Evolutionary conservation across 2,797 vertebrate species (phyloP), one percentile per base, ranked within the genome.

Genomic region (Esox lucius): DNA sequence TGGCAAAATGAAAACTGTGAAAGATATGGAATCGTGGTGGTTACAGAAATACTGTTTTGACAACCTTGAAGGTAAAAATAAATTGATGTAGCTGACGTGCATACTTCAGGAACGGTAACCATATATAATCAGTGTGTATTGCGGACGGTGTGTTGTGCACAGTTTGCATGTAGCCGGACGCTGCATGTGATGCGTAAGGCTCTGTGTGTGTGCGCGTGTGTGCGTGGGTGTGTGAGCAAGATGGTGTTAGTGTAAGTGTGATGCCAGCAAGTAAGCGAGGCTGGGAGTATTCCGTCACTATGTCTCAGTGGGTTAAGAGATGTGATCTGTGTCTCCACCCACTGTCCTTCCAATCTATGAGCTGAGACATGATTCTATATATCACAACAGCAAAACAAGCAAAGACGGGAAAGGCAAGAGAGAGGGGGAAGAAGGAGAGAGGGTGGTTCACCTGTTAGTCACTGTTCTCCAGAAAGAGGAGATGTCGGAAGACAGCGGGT

Each of bases 61-160:
- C 73, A 73, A 77, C 5, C 42, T 17, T n/a, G 70, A 61, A 33
- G 51, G 13, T 62, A 26, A 26, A 61, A 62, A 62, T 26, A 56
- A 56, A 51, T 28, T 56, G 26, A 74, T 71, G 11, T 49, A 28
- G 61, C 49, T 71, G 51, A 71, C 46, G 66, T 71, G 49, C 48
- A 64, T 39, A 72, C 72, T 31, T 51, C 61, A 72, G 39, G 78
- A 71, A 71, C 75, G 24, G 67, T 31, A 31, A 31, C 28, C 28
- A 31, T 35, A 66, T 61, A 61, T 81, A 76, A 75, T 71, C 73
- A 80, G 19, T 75, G 70, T 46, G 68, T 12, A 70, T 1, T 77
- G 75, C 65, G 68, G 48, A 75, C 67, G 71, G 49, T 33, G 19
- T 67, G 16, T 72, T 78, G 72, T 73, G 22, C 67, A 68, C 61